Evolutionary conservation across 1,140 invertebrate genomes (phyloP).

Genomic region (Drosophila melanica): DNA sequence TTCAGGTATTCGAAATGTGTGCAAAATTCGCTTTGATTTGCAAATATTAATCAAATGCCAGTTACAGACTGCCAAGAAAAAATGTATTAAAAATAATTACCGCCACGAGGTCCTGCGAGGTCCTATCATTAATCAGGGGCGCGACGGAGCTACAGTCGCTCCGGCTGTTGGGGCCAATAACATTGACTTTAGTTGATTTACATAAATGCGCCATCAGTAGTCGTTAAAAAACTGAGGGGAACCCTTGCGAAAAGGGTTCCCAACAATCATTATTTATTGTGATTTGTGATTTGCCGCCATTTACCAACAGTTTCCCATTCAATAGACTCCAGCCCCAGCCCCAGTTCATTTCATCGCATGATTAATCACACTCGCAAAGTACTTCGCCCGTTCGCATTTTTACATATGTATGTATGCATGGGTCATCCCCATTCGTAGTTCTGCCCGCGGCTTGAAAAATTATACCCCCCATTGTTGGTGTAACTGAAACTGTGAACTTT

Average conservation of each 20-base stretch:
- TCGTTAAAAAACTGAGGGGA: conserved; percentile 53
- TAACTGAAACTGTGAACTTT: conserved; percentile 53
- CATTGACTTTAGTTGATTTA: conserved; percentile 67
- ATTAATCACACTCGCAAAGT: conserved; percentile 82
- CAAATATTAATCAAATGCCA: conserved; percentile 70
- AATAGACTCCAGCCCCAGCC: not conserved
- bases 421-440: not conserved
- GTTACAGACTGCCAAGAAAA: conserved; percentile 51
- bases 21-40: conserved; percentile 30
- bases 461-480: conserved; percentile 37
- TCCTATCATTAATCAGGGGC: conserved; percentile 66
- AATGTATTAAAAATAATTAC: conserved; percentile 80
- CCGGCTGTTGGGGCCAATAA: conserved; percentile 48
- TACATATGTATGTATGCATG: conserved; percentile 48
- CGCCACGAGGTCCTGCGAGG: conserved; percentile 46
- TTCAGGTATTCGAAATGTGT: conserved; percentile 8
- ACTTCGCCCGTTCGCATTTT: conserved; percentile 52
- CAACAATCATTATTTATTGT: conserved; percentile 72
- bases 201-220: conserved; percentile 75
- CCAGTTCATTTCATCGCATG: conserved; percentile 37
- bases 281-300: conserved; percentile 76
- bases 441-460: conserved; percentile 55
- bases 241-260: conserved; percentile 49
- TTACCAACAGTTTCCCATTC: conserved; percentile 41
- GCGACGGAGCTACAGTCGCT: conserved; percentile 8